Evolutionary conservation across 2,888 invertebrate species (phyloP), one percentile per base, ranked within the genome.

Genomic region (Theristus sp.): DNA sequence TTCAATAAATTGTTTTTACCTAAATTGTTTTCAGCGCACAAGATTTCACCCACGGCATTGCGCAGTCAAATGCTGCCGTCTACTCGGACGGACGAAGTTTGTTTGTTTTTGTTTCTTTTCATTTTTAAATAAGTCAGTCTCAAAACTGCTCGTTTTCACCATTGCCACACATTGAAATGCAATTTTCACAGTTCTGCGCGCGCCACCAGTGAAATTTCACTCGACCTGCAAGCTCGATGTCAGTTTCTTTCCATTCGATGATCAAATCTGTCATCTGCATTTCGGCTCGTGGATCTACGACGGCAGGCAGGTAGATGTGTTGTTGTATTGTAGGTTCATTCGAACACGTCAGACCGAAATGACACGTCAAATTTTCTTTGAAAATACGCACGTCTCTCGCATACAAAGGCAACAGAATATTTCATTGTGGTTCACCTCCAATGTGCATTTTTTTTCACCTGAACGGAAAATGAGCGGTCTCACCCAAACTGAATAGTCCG

Each of bases 171-270:
- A n/a, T n/a, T n/a, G n/a, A n/a, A n/a, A n/a, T n/a, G n/a, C n/a
- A n/a, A n/a, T n/a, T n/a, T n/a, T n/a, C n/a, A n/a, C n/a, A 46
- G 69, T 74, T n/a, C 72, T 73, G 66, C 74, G 73, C 72, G 71
- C 73, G 10, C 74, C 74, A 0, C 73, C 74, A 22, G 70, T 71
- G 59, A 73, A 73, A 64, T 67, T 71, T 59, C 65, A 68, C 60
- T 71, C 71, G 55, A 71, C 71, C 6, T 74, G 73, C 63, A 68
- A 70, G 58, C 77, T 68, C 62, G 76, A 77, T 65, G 76, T 77
- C 62, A 79, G 79, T n/a, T 80, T 77, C 67, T 80, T 80, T 68
- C 80, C 80, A 1, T 80, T 81, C 66, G 80, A 80, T 68, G 80
- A 80, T 66, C 80, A 80, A 68, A 74, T 72, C 29, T 81, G 80